Base-by-base conservation (phyloP, 2,113 vertebrate genomes). In the Lasiurus borealis region DNA sequence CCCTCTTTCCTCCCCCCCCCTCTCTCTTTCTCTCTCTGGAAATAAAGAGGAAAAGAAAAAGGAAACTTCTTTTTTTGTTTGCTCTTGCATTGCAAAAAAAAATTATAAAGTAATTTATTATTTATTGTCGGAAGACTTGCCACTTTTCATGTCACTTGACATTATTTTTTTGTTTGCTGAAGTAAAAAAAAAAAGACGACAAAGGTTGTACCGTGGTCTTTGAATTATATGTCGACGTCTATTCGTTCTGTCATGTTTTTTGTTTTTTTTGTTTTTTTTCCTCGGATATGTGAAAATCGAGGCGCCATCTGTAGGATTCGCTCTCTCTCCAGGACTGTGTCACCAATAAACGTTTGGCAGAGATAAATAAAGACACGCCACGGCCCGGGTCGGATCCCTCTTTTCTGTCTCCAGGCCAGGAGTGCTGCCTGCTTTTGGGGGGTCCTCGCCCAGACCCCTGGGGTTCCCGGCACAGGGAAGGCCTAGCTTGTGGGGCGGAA, bases 101-200 rank as follows among this genome's bases (percentile, higher is more conserved):
- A 98, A 98, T 98, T 99, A 98, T 99, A 99, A 99, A 98, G 96
- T 99, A 99, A 99, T 99, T 99, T 99, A 99, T 99, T 99, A 99
- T 99, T 99, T 99, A 99, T 99, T 99, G 99, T 99, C 97, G 46
- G 98, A 98, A 99, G 98, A 99, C 98, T 99, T 99, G 99, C 99
- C 99, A 99, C 99, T 99, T 99, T 99, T 99, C 98, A 98, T 99
- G 99, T 99, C 98, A 98, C 97, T 98, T 98, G 97, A 99, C 98
- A 90, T 98, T 98, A 87, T 97, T 98, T 98, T 97, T 98, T 98
- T 99, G 99, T 99, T 99, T 99, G 99, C 98, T 99, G 98, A 99
- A 99, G 98, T 99, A 99, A 99, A 99, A 98, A 98, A 98, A 99
- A 77, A 34, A 50, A 52, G 12, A 97, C 98, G 97, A 95, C 98